A percentile compares a stretch with the other conserved stretches of the same genome.
These are phyloP conservation scores for Stichopus horrens DNA, from an alignment of 53 echinoderm and acorn worm genomes.

Conservation along the genomic window DNA sequence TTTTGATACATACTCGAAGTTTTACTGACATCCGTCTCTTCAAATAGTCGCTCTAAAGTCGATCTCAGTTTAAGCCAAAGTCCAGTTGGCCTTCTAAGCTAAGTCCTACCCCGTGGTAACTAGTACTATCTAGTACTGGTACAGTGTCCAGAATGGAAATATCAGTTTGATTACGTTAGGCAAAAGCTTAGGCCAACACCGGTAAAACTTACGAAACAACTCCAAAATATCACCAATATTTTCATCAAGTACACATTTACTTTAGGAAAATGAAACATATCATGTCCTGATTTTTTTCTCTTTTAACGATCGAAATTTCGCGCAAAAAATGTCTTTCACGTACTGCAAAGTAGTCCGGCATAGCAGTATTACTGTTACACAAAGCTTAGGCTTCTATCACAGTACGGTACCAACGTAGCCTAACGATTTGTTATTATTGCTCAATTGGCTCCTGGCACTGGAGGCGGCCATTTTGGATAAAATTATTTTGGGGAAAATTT, in stretches of 20 bases:
- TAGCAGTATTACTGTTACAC: not conserved
- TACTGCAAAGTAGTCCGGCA: constrained; percentile 14
- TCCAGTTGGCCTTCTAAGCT: too few relatives aligned
- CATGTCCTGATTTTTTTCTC: too few relatives aligned
- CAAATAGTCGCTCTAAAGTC: too few relatives aligned
- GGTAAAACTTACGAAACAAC: not conserved
- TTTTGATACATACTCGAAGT: too few relatives aligned
- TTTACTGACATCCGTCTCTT: too few relatives aligned
- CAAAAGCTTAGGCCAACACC: constrained; percentile 23
- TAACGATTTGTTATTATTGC: constrained; percentile 11
- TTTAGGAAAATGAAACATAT: too few relatives aligned
- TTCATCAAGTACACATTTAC: too few relatives aligned
- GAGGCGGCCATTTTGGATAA: constrained; percentile 99
- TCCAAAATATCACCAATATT: not conserved
- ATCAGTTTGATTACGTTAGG: constrained; percentile 8
- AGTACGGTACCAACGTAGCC: not conserved
- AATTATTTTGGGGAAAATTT: not conserved
- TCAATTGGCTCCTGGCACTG: constrained; percentile 39
- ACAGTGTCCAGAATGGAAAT: too few relatives aligned
- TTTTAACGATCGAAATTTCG: not conserved
- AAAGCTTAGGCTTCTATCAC: not conserved
- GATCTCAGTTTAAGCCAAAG: too few relatives aligned
- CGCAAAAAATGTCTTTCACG: not conserved
- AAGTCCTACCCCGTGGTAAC: too few relatives aligned
- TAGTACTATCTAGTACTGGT: too few relatives aligned